Base-by-base conservation (phyloP, 2,113 vertebrate genomes). In the Sinocyclocheilus rhinocerous region DNA sequence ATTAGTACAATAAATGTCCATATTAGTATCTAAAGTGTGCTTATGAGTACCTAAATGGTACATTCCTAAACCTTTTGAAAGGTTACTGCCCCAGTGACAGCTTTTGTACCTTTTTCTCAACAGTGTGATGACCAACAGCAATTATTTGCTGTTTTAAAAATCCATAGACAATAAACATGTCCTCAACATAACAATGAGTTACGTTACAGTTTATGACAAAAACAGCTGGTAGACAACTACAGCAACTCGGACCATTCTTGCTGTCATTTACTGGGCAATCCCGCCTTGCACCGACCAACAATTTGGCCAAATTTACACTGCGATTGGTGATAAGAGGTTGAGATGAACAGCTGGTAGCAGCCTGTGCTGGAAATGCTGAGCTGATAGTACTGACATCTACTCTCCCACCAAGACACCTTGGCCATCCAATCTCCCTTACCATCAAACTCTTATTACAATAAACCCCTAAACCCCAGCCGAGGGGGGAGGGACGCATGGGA, bases 391-490 rank as follows among this genome's bases (percentile, higher is more conserved):
- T 95, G 94, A 94, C 94, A 95, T 87, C 93, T 91, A 92, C 81
- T 67, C 73, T 75, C 52, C 36, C 87, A 86, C 95, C 95, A 95
- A 96, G 96, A 95, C 95, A 96, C 95, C 95, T 96, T 95, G 81
- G 42, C 94, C 87, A 87, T 88, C 88, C 92, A 96, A 96, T 97
- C 96, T 92, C 91, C 94, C 94, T 95, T 95, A 94, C 94, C 95
- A 97, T 97, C 96, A 95, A 96, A 92, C 93, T 92, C 92, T 94
- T 94, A 96, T 96, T 95, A 96, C 95, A 97, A 96, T 96, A 96
- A 96, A 93, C 95, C 92, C 84, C 55, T 86, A 76, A 42, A 86
- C 72, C 65, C 55, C 61, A 52, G 63, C 65, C 26, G 48, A 48
- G 33, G 39, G 50, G 50, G 50, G 13, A 16, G 50, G 50, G 50